Conservation (phyloP, 2,888 invertebrate species). For the Helleia helle region DNA sequence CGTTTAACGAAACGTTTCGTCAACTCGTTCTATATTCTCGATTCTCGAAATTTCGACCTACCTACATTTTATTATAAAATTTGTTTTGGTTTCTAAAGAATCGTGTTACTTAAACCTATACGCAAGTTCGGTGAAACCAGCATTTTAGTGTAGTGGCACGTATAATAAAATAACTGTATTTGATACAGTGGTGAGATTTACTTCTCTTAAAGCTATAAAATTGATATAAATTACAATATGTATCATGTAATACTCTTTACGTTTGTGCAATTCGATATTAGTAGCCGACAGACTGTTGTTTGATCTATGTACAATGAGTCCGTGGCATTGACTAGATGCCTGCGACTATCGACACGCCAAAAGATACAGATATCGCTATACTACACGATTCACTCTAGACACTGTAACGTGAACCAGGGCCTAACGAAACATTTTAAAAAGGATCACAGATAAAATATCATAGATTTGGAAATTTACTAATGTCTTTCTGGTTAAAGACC, state of each 20-base stretch:
- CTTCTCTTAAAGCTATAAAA: constrained; percentile 60
- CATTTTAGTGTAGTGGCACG: constrained; percentile 48
- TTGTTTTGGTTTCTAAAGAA: constrained; percentile 1
- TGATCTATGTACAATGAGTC: constrained; percentile 21
- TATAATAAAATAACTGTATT: constrained; percentile 47
- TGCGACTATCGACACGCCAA: constrained; percentile 10
- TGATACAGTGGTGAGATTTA: constrained; percentile 55
- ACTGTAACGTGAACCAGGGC: no score
- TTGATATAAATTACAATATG: constrained; percentile 54
- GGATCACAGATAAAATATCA: constrained; percentile 4
- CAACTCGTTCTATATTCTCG: not conserved
- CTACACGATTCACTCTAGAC: no score
- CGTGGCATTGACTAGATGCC: constrained; percentile 24
- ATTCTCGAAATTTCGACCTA: no score
- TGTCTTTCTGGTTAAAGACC: not conserved
- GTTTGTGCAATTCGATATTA: constrained; percentile 49
- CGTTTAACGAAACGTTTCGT: not conserved
- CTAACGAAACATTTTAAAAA: not conserved
- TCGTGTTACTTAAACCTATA: constrained; percentile 9
- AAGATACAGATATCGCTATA: no score
- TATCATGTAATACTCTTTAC: constrained; percentile 57
- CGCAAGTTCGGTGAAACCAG: constrained; percentile 15
- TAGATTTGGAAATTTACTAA: not conserved
- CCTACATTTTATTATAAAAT: not conserved
- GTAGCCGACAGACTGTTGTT: not conserved